Percentiles rank a stretch among this genome's conserved stretches.
phyloP scores from a whole-genome alignment of 2,888 invertebrate genomes.

The Melieria picta region DNA sequence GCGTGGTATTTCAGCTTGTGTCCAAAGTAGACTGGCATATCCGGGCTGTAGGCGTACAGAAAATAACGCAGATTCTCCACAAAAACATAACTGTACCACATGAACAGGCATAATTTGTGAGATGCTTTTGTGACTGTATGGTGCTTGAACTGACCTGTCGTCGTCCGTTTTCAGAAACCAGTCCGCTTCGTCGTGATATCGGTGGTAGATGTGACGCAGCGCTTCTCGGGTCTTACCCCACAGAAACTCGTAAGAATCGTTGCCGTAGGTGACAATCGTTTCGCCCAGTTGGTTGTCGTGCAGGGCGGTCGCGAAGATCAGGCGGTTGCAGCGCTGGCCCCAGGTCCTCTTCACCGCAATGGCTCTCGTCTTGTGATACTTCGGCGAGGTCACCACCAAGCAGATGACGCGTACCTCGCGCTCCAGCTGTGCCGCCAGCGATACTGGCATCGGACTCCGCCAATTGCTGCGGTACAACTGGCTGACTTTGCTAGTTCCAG shows the following conservation, averaged over 20 bases:
- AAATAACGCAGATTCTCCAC: constrained; percentile 93
- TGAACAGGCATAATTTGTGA: neutral
- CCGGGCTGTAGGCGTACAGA: constrained; percentile 77
- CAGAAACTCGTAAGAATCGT: constrained; percentile 85
- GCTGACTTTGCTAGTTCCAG: no score
- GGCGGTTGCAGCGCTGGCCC: constrained; percentile 88
- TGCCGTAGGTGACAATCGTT: constrained; percentile 69
- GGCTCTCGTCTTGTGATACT: constrained; percentile 87
- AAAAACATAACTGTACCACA: constrained; percentile 68
- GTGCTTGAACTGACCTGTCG: constrained; percentile 83
- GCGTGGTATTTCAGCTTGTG: constrained; percentile 71
- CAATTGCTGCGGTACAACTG: no score
- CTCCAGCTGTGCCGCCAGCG: constrained; percentile 74
- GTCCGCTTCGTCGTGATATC: constrained; percentile 85
- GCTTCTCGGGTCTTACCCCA: constrained; percentile 98
- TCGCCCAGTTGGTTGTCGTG: constrained; percentile 76
- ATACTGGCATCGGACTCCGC: no score
- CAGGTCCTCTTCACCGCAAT: constrained; percentile 92
- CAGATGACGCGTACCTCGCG: constrained; percentile 87
- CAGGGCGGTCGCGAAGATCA: constrained; percentile 86
- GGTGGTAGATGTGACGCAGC: constrained; percentile 84
- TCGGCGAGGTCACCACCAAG: constrained; percentile 95
- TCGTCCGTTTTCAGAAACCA: constrained; percentile 99
- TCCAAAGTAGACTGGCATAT: constrained; percentile 85
- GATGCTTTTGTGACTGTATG: neutral